Percentiles rank a stretch among this genome's conserved stretches.
Conservation (phyloP, 1,140 invertebrate species). For the Bactericera cockerelli region DNA sequence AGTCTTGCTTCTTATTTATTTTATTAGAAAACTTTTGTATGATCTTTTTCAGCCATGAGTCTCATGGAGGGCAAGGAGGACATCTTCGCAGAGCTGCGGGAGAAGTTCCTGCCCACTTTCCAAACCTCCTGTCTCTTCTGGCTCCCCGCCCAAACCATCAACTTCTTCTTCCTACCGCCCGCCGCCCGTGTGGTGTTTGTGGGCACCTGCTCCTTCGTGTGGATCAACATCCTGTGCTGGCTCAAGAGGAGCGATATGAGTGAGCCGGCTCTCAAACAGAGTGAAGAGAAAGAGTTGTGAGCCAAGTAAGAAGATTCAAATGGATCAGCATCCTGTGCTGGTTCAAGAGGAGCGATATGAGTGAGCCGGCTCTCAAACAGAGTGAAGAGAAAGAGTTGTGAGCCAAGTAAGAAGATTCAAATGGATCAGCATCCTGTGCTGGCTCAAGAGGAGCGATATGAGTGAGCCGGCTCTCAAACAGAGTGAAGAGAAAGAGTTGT, state of each 20-base stretch:
- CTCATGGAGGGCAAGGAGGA: slow-evolving; percentile 24
- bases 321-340: slow-evolving; percentile 38
- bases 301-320: no score
- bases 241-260: slow-evolving; percentile 29
- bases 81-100: slow-evolving; percentile 21
- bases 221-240: slow-evolving; percentile 37
- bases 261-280: no score
- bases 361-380: no score
- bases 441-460: slow-evolving; percentile 29
- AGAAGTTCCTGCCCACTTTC: slow-evolving; percentile 25
- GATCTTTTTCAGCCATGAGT: slow-evolving; percentile 25
- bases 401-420: no score
- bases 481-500: no score
- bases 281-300: no score
- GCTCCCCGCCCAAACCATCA: slow-evolving; percentile 35
- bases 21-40: no score
- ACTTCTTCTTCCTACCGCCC: slow-evolving; percentile 34
- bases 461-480: not conserved
- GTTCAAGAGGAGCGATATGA: slow-evolving; percentile 28
- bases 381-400: no score
- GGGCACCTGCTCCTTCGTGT: slow-evolving; percentile 32
- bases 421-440: slow-evolving; percentile 38
- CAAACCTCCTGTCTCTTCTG: slow-evolving; percentile 33
- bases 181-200: slow-evolving; percentile 36
- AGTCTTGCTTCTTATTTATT: no score